Base-by-base conservation (phyloP, 2,888 invertebrate species). In the Pyrrhosoma nymphula region DNA sequence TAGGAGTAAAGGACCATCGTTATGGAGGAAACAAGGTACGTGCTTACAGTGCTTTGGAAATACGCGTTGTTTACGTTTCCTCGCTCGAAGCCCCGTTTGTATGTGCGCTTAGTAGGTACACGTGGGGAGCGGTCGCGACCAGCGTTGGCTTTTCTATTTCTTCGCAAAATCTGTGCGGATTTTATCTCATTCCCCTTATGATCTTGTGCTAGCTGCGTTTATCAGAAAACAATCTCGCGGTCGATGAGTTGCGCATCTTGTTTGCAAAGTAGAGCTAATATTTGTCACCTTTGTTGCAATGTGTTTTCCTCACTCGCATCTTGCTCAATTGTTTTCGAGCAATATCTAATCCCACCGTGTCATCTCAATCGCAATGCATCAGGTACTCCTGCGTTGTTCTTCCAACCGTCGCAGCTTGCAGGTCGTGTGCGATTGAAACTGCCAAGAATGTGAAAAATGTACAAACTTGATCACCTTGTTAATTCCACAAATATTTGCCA, bases 21-120 rank as follows among this genome's bases (percentile, higher is more conserved):
- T 63, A 93, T 93, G 93, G 93, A 93, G 69, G 93, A 93, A 47
- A 93, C 69, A n/a, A 93, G 93, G 93, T 93, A 93, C 30, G 93
- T 35, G 39, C 60, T 60, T 56, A 20, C 90, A 82, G 16, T 30
- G 12, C 16, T 82, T 14, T 35, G 12, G 82, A 60, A 8, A 18
- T 82, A n/a, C 82, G 35, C 35, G 35, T 60, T 82, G 35, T 82
- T 82, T 82, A 82, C 82, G 12, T 82, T 82, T 16, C 69, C n/a
- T n/a, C n/a, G n/a, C n/a, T 20, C 82, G 82, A 35, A 35, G 82
- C 35, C 82, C 82, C 30, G 30, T n/a, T 75, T 12, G 75, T n/a
- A n/a, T n/a, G n/a, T n/a, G 10, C 6, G 14, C 82, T 20, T 2
- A 16, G 82, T 14, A 35, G 82, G 82, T 18, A 35, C 82, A 35